A percentile compares a stretch with the other conserved stretches of the same genome.
These are phyloP conservation scores for Nasonia giraulti DNA, from an alignment of 1,140 invertebrate species.

Conservation along the genomic window DNA sequence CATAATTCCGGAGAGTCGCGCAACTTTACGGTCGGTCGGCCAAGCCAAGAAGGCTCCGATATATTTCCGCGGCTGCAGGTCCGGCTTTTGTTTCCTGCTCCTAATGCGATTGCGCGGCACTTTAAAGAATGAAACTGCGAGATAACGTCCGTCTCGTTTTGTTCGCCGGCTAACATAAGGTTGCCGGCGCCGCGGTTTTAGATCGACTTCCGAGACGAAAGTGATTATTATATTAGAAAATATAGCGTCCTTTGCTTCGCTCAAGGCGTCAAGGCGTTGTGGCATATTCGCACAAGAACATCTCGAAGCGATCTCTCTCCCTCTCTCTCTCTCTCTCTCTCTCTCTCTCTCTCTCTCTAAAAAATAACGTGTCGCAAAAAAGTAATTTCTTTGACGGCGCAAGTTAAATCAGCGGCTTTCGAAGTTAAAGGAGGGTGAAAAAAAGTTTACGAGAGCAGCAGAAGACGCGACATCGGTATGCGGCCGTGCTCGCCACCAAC, in stretches of 20 bases:
- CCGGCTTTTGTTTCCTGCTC: slow-evolving; percentile 21
- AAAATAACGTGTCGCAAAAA: neutral
- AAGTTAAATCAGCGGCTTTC: slow-evolving; percentile 7
- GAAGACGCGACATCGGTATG: slow-evolving; percentile 11
- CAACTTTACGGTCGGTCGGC: slow-evolving; percentile 19
- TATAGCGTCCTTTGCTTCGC: neutral
- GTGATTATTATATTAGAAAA: too few relatives aligned
- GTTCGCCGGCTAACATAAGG: neutral
- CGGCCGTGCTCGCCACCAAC: neutral
- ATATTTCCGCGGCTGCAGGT: neutral
- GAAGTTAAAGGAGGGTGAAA: neutral
- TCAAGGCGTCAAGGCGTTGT: neutral
- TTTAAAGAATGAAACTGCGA: slow-evolving; percentile 37
- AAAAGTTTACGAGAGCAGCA: neutral
- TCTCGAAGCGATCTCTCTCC: too few relatives aligned
- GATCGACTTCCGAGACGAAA: neutral
- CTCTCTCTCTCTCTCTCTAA: too few relatives aligned
- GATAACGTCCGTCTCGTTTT: slow-evolving; percentile 8
- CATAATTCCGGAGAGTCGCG: neutral
- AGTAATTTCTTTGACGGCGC: neutral
- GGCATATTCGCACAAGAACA: too few relatives aligned
- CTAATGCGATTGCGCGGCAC: slow-evolving; percentile 17
- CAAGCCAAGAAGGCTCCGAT: neutral
- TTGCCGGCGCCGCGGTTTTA: too few relatives aligned
- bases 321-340: too few relatives aligned